Conservation (phyloP, 2,888 invertebrate genomes). For the Carabus problematicus region DNA sequence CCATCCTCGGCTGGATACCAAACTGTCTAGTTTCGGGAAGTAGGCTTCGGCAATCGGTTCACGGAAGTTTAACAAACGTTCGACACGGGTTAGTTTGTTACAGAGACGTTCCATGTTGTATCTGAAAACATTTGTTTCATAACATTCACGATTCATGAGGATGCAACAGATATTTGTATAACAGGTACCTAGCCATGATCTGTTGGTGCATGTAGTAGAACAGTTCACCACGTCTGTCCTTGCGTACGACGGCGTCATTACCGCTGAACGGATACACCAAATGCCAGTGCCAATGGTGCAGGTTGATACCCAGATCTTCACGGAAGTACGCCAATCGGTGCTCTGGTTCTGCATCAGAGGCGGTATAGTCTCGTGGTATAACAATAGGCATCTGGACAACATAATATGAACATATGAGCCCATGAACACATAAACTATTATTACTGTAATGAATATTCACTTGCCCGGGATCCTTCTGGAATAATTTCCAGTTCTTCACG, state of each 20-base stretch:
- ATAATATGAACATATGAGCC: conserved; percentile 8
- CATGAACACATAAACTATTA: not conserved
- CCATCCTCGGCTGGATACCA: conserved; percentile 75
- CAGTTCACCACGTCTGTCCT: conserved; percentile 79
- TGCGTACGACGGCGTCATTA: conserved; percentile 67
- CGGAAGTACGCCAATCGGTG: conserved; percentile 85
- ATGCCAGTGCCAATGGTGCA: conserved; percentile 94
- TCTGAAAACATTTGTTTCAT: conserved; percentile 56
- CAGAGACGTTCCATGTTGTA: conserved; percentile 78
- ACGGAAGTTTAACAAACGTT: conserved; percentile 68
- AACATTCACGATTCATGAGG: not conserved
- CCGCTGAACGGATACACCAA: conserved; percentile 83
- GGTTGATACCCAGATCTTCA: conserved; percentile 84
- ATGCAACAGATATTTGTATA: conserved; percentile 5
- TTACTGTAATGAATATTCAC: conserved; percentile 45
- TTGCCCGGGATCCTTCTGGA: conserved; percentile 69
- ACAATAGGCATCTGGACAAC: conserved; percentile 67
- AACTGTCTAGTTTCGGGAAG: conserved; percentile 80
- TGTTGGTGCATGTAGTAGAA: conserved; percentile 84
- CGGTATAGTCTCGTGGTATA: conserved; percentile 78
- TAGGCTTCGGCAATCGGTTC: conserved; percentile 76
- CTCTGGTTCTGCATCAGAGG: conserved; percentile 76
- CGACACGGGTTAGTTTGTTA: conserved; percentile 69
- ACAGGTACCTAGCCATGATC: conserved; percentile 63
- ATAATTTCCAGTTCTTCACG: conserved; percentile 74